Base-by-base conservation (phyloP, 2,797 vertebrate species). In the Crenichthys baileyi region DNA sequence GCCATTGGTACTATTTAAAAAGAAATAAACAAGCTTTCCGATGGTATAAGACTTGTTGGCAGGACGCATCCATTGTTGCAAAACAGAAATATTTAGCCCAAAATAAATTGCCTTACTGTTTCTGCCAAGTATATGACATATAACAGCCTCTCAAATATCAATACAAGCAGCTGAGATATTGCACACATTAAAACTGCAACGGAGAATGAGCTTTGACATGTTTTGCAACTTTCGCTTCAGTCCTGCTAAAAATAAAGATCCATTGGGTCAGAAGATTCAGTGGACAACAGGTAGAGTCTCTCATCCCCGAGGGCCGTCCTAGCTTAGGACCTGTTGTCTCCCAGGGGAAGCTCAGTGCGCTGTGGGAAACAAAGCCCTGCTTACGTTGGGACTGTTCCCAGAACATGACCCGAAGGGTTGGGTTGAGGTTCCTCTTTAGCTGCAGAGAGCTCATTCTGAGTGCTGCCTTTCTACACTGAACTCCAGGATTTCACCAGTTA, bases 361-460 rank as follows among this genome's bases (percentile, higher is more conserved):
- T 92, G 88, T 89, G 83, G 87, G 90, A 92, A 92, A 94, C 87
- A 94, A 94, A 96, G 89, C 85, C 88, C 71, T 92, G 93, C 90
- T 94, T 95, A 92, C 88, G 93, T 95, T 96, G 96, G 94, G 94
- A 93, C 80, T 78, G 90, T 94, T 96, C 95, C 95, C 95, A 92
- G 83, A 89, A 93, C 88, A 91, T 87, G 81, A 80, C 84, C 93
- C 89, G 88, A 73, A 83, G 76, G 73, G 76, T 76, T 22, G n/a
- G 60, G 22, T 4, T 36, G 36, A 36, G 48, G 76, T 88, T 85
- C 46, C 75, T 85, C 61, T 39, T 85, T 72, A 44, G 77, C 53
- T 24, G 51, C 73, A 80, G 71, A 81, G 60, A 87, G 72, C 77
- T 89, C 78, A 39, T 70, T 76, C 76, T 83, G 84, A 91, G 26